Conservation (phyloP, 2,888 invertebrate genomes). For the Dasypogon diadema region DNA sequence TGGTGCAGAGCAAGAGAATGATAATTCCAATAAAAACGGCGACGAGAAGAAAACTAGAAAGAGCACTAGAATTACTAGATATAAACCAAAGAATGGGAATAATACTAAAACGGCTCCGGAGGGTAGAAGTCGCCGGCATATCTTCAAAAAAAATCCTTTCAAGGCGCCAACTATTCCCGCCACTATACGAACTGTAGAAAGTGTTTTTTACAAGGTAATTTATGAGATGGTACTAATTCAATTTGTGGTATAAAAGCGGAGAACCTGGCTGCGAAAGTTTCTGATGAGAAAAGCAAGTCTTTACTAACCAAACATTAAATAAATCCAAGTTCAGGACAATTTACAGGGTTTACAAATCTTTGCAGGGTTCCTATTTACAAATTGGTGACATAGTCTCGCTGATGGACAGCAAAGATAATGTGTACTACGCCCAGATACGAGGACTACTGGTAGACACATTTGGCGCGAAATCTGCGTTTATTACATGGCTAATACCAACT, state of each 20-base stretch:
- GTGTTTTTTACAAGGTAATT: slow-evolving; percentile 81
- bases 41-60: slow-evolving; percentile 65
- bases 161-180: slow-evolving; percentile 78
- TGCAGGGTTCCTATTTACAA: slow-evolving; percentile 82
- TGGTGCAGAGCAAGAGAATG: slow-evolving; percentile 57
- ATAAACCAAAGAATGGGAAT: slow-evolving; percentile 69
- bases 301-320: no score
- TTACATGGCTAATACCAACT: slow-evolving; percentile 93
- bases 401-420: slow-evolving; percentile 79
- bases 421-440: slow-evolving; percentile 90
- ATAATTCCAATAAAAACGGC: slow-evolving; percentile 62
- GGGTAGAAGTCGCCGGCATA: slow-evolving; percentile 81
- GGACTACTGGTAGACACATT: slow-evolving; percentile 92
- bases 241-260: no score
- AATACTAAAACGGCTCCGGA: slow-evolving; percentile 68
- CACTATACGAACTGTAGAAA: slow-evolving; percentile 84
- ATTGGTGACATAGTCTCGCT: slow-evolving; percentile 92
- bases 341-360: no score
- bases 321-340: no score
- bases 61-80: slow-evolving; percentile 61
- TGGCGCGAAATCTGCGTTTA: slow-evolving; percentile 91
- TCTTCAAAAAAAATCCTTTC: slow-evolving; percentile 77
- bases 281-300: no score
- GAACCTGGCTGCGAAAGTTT: no score
- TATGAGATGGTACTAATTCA: no score